Conservation (phyloP, 2,888 invertebrate genomes). For the Diadromus collaris region DNA sequence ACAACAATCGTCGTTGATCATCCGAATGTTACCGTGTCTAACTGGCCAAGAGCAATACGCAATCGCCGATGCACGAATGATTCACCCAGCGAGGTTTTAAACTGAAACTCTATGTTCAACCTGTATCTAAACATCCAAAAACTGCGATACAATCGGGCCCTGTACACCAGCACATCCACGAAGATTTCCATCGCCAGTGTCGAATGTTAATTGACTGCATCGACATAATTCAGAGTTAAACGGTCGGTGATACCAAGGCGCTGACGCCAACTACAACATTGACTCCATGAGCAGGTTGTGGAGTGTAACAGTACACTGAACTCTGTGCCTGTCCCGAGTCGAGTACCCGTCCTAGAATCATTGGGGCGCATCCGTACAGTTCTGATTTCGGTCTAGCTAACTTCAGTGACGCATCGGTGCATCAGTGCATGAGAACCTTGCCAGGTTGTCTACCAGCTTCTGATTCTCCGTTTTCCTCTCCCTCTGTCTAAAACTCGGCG, state of each 20-base stretch:
- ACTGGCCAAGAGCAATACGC: not conserved
- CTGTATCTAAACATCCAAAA: not conserved
- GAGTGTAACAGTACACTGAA: not conserved
- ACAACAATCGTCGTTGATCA: not conserved
- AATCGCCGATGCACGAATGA: not conserved
- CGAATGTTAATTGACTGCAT: constrained; percentile 54
- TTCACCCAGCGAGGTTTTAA: not conserved
- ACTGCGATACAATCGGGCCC: constrained; percentile 4
- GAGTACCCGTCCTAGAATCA: constrained; percentile 10
- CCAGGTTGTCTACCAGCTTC: not conserved
- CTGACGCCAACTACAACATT: constrained; percentile 42
- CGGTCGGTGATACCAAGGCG: constrained; percentile 42
- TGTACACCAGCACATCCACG: constrained; percentile 21
- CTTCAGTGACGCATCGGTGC: constrained; percentile 12
- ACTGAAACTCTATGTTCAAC: not conserved
- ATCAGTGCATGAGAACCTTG: constrained; percentile 4
- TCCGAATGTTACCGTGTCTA: not conserved
- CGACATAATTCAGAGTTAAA: constrained; percentile 61
- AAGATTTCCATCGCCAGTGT: constrained; percentile 12
- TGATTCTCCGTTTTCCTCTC: not conserved
- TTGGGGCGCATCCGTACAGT: not conserved
- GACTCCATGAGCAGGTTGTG: constrained; percentile 6
- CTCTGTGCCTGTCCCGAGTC: not conserved
- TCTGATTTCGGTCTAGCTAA: not conserved
- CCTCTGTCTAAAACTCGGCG: not conserved